Base-by-base conservation (phyloP, 2,113 vertebrate species). In the Benitochromis conjunctus region DNA sequence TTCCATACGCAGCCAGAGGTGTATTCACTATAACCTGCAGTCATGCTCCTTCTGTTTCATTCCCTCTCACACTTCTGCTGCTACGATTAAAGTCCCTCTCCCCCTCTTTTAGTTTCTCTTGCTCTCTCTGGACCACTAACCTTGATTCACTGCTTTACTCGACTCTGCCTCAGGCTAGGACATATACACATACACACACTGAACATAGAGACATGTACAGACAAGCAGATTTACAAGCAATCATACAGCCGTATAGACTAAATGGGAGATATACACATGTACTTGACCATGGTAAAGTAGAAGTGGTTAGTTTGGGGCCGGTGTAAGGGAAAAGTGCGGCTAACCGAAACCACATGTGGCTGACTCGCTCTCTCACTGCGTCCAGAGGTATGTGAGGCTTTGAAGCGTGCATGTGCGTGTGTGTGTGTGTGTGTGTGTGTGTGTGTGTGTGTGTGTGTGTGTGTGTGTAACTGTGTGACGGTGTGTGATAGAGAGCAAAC, bases 311-410 rank as follows among this genome's bases (percentile, higher is more conserved):
- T 92, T 90, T 91, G 93, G 84, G 95, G 95, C 91, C 94, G 60
- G 57, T 12, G 77, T 48, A 81, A 87, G 88, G 93, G 86, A 62
- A 90, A 88, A 90, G 90, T 88, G 93, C 78, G 94, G 91, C 91
- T 94, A 95, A 95, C 95, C 91, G 2, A 93, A 95, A 92, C 95
- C 95, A 94, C 93, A 94, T 95, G 95, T 92, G 93, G 92, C 91
- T 87, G 90, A 82, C 86, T 85, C 29, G 43, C 54, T 46, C 74
- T 71, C 83, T 90, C 24, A 2, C 78, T 90, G 80, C 5, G 57
- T 91, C 88, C 81, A 83, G 80, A 89, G 92, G 89, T 89, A 92
- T 95, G 91, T 24, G 76, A 76, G 86, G 56, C 78, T 84, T 69
- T 80, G 82, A 62, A 79, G 88, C 43, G 71, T 41, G 79, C 21